A percentile compares a stretch with the other conserved stretches of the same genome.
Evolutionary conservation across 2,797 vertebrate genomes (phyloP).

Genomic region (Falco cherrug): DNA sequence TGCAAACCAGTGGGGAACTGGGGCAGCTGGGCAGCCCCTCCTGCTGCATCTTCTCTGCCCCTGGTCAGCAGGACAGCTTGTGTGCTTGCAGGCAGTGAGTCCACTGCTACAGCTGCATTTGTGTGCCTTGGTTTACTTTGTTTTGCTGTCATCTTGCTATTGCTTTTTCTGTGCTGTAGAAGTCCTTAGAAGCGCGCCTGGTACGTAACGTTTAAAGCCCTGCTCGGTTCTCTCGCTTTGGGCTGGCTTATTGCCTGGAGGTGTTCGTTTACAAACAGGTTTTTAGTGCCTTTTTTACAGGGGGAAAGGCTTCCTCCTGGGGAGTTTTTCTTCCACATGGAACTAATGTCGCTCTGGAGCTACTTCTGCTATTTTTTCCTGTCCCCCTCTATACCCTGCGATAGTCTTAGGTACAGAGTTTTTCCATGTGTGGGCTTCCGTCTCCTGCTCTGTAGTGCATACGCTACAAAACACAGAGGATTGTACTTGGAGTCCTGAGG

Average conservation of each 20-base stretch:
- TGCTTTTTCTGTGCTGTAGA: neutral
- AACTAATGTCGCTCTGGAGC: neutral
- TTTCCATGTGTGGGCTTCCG: neutral
- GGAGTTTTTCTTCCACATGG: neutral
- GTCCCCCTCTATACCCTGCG: neutral
- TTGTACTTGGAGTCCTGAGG: neutral
- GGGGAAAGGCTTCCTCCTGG: neutral
- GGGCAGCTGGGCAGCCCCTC: neutral
- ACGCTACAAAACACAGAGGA: neutral
- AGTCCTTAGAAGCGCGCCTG: neutral
- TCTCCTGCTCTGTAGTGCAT: fast-evolving
- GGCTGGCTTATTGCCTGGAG: neutral
- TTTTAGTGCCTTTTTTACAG: neutral
- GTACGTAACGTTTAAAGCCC: neutral
- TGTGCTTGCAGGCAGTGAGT: fast-evolving
- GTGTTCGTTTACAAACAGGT: neutral
- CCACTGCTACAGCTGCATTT: fast-evolving
- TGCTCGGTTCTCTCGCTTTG: neutral
- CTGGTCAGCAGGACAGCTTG: neutral
- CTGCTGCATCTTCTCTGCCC: neutral
- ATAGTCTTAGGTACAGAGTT: neutral
- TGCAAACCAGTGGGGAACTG: neutral
- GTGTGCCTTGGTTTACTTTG: neutral
- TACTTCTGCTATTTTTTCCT: neutral
- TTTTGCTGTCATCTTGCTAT: neutral